A percentile compares a stretch with the other conserved stretches of the same genome.
phyloP scores from a whole-genome alignment of 2,888 invertebrate genomes.

The Xestia sexstrigata region DNA sequence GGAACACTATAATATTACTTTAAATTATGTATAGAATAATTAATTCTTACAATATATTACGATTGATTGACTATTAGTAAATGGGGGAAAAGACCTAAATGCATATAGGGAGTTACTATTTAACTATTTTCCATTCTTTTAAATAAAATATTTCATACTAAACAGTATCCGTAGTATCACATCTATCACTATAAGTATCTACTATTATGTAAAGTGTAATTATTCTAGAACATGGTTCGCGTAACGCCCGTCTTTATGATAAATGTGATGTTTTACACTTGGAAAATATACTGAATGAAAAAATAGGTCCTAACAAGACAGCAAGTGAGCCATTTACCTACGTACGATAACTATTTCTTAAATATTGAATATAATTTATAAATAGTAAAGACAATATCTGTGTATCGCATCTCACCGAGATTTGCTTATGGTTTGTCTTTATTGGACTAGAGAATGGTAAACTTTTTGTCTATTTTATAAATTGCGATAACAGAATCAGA shows the following conservation, averaged over 20 bases:
- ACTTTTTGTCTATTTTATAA: conserved; percentile 77
- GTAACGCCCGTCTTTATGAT: conserved; percentile 51
- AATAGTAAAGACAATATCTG: conserved; percentile 64
- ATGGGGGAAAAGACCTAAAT: conserved; percentile 82
- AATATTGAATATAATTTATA: conserved; percentile 66
- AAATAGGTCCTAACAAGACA: conserved; percentile 71
- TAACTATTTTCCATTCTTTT: conserved; percentile 78
- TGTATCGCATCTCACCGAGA: conserved; percentile 69
- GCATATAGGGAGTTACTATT: conserved; percentile 80
- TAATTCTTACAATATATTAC: conserved; percentile 75
- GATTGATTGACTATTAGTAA: conserved; percentile 77
- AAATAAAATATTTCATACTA: conserved; percentile 78
- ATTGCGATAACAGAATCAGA: conserved; percentile 75
- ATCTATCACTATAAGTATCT: conserved; percentile 78
- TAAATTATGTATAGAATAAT: conserved; percentile 71
- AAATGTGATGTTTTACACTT: conserved; percentile 64
- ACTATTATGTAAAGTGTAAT: conserved; percentile 68
- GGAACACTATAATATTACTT: conserved; percentile 73
- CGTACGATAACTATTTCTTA: conserved; percentile 73
- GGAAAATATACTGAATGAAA: conserved; percentile 63
- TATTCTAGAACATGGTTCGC: conserved; percentile 63
- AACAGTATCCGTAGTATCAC: conserved; percentile 81
- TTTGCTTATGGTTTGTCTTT: conserved; percentile 79
- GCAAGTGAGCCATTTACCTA: conserved; percentile 71
- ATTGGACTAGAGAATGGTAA: conserved; percentile 88